Evolutionary conservation across 2,113 vertebrate genomes (phyloP), one percentile per base, ranked within the genome.

Genomic region (Tyrannus savana): DNA sequence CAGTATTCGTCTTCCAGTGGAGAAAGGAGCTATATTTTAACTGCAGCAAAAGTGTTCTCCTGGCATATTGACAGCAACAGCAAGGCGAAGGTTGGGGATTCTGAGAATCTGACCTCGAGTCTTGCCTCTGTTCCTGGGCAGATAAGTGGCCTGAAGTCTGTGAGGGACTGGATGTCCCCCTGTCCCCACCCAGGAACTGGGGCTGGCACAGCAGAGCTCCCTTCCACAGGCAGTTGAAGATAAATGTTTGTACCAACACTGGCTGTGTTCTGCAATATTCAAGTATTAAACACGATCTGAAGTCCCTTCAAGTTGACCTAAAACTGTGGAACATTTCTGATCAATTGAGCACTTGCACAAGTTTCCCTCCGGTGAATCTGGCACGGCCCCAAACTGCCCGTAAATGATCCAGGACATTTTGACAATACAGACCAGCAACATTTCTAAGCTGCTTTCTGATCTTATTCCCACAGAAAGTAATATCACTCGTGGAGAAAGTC

Each of bases 261-360:
- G 33, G 21, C 75, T 73, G 30, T 23, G 46, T 63, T 77, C 53
- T 62, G 46, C 14, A 62, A 55, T 68, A 33, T 58, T 64, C 10
- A 71, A 68, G 27, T 46, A 76, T n/a, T 44, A 76, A 90, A 76
- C 24, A 17, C 12, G 22, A n/a, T 35, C 75, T 53, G 22, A 80
- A 69, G 71, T 73, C 18, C 28, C 67, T 92, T 83, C 82, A 73
- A 49, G 71, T 7, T 88, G 88, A 87, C 93, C 90, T 77, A 96
- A 90, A 90, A 33, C 28, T 14, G 5, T 23, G 50, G 42, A 76
- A 87, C 28, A 19, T 37, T 91, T 79, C 33, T 87, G 87, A 84
- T 71, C 63, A 67, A 78, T 19, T n/a, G 60, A 94, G 78, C 69
- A 27, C 53, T 93, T 74, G 46, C 60, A 74, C 59, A 66, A 46